Evolutionary conservation across 2,888 invertebrate species (phyloP).

Genomic region (Platerodrilus igneus): DNA sequence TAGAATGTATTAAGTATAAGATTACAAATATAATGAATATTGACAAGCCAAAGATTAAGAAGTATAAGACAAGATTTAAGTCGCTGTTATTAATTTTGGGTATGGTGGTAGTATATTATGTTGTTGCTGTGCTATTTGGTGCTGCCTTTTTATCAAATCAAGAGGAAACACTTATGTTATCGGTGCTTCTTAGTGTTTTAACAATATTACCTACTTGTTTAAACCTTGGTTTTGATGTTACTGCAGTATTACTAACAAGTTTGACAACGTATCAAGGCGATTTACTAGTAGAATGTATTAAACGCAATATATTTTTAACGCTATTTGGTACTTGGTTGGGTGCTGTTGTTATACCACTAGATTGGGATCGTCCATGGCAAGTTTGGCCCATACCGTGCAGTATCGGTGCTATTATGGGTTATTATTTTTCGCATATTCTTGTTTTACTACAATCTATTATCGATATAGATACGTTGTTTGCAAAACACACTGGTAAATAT

Average conservation of each 20-base stretch:
- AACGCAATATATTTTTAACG: constrained; percentile 55
- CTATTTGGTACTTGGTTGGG: constrained; percentile 80
- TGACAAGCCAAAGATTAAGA: constrained; percentile 43
- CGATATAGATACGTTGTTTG: constrained; percentile 7
- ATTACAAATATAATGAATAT: constrained; percentile 31
- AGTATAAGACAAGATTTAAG: constrained; percentile 39
- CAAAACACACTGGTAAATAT: constrained; percentile 23
- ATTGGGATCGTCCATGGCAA: constrained; percentile 91
- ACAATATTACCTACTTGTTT: constrained; percentile 61
- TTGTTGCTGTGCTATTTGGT: constrained; percentile 62
- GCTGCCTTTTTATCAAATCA: constrained; percentile 60
- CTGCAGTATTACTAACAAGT: constrained; percentile 54
- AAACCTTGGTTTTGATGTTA: constrained; percentile 56
- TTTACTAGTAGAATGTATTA: constrained; percentile 54
- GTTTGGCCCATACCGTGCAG: constrained; percentile 71
- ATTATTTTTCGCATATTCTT: constrained; percentile 40
- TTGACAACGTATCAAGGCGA: constrained; percentile 51
- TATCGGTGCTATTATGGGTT: constrained; percentile 63
- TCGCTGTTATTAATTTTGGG: constrained; percentile 48
- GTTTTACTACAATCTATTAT: constrained; percentile 5
- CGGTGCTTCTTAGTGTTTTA: constrained; percentile 57
- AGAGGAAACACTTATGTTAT: constrained; percentile 65
- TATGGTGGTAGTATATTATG: constrained; percentile 53
- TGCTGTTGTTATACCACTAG: constrained; percentile 79
- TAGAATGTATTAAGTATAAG: constrained; percentile 54